These are phyloP conservation scores for Terrapene triunguis DNA, from an alignment of 2,113 vertebrate species.

Conservation along the genomic window DNA sequence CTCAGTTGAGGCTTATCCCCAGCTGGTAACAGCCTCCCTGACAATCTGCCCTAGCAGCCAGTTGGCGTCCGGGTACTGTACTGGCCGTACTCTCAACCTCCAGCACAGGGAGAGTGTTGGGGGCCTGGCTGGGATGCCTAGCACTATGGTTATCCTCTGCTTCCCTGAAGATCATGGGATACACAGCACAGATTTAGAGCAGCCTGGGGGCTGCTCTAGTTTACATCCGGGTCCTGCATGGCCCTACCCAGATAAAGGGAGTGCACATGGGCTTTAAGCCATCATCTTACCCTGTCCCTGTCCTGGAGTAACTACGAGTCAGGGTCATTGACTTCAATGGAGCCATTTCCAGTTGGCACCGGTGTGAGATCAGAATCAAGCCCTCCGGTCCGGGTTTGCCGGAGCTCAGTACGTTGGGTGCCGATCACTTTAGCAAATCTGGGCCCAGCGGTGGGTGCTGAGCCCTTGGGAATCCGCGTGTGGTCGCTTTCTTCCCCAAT, in stretches of 20 bases:
- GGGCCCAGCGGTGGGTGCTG: neutral
- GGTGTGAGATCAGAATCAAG: neutral
- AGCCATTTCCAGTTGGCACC: no score
- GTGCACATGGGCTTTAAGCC: neutral
- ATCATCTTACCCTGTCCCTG: neutral
- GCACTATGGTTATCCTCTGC: neutral
- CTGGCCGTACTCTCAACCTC: neutral
- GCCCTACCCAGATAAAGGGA: neutral
- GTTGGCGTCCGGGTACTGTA: neutral
- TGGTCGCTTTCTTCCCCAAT: neutral
- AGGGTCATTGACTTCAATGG: neutral
- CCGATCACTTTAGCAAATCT: neutral
- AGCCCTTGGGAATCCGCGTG: neutral
- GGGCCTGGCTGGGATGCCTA: neutral
- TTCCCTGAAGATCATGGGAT: neutral
- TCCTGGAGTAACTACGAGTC: neutral
- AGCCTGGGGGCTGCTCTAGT: neutral
- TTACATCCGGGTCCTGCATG: neutral
- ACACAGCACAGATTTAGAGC: neutral
- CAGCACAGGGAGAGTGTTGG: neutral
- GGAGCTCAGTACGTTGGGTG: neutral
- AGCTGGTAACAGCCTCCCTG: neutral
- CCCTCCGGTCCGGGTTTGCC: neutral
- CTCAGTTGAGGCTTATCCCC: neutral
- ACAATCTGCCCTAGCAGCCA: neutral